Conservation (phyloP, 1,140 invertebrate genomes). For the Dryas iulia region DNA sequence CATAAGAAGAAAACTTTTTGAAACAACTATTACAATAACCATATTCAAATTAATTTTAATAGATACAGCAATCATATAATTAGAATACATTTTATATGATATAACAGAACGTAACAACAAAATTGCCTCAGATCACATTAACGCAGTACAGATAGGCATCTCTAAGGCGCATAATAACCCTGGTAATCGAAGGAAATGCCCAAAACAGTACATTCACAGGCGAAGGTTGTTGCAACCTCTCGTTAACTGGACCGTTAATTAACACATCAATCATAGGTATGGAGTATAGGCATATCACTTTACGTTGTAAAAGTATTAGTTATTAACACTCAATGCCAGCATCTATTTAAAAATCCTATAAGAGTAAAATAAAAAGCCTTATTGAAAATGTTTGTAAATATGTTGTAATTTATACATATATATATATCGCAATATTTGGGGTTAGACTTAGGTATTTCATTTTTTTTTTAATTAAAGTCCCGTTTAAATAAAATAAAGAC, state of each 20-base stretch:
- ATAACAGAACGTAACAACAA: background rate
- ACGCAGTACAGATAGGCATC: background rate
- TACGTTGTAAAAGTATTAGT: background rate
- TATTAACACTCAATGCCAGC: background rate
- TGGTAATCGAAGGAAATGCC: constrained; percentile 15
- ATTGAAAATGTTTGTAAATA: background rate
- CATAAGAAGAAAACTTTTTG: no score
- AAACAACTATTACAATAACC: no score
- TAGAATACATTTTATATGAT: background rate
- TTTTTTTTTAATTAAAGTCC: background rate
- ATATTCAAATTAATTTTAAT: background rate
- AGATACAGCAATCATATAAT: background rate
- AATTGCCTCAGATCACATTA: background rate
- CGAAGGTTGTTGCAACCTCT: constrained; percentile 33
- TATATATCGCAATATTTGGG: no score
- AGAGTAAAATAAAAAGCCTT: background rate
- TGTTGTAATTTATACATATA: background rate
- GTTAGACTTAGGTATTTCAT: background rate
- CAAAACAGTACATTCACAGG: constrained; percentile 13
- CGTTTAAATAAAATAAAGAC: background rate
- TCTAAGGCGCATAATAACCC: background rate
- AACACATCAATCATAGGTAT: constrained; percentile 29
- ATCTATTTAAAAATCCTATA: background rate
- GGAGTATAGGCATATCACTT: background rate
- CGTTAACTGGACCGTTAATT: constrained; percentile 31